Evolutionary conservation across 2,113 vertebrate genomes (phyloP), one percentile per base, ranked within the genome.

Genomic region (Saccopteryx bilineata): DNA sequence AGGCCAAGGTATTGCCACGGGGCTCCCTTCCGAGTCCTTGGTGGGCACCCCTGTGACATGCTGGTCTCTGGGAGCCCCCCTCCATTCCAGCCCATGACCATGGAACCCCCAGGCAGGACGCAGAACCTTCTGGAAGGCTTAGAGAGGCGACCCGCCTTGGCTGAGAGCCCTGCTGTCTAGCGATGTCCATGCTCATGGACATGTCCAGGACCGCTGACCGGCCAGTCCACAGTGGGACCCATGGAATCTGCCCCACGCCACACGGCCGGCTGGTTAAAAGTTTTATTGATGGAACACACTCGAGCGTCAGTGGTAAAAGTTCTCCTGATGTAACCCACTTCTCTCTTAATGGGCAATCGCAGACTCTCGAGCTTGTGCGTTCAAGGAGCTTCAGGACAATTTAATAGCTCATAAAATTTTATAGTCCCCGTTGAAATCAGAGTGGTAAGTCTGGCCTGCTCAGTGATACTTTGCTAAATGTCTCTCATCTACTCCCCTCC

Each of bases 341-440:
- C 98, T 39, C 97, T 91, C 98, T 93, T 95, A 97, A 97, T 61
- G 97, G 97, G 97, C 96, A 87, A 97, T 98, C 96, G 54, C 97
- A 97, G 87, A 7, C 98, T 80, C 98, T 98, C 83, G 72, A 96
- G 97, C 98, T 93, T 91, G 97, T 78, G 90, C 93, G 98, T 95
- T 98, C 96, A 98, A 98, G 98, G 98, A 97, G 98, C 97, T 97
- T 98, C 97, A 98, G 98, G 97, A 97, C 98, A 97, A 98, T 98
- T 98, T 98, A 98, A 98, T 98, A 98, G 98, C 97, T 98, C 98
- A 98, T 98, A 98, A 98, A 98, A 97, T 97, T 98, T 98, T 98
- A 98, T 98, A 72, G 97, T 97, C 96, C 98, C 98, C 7, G 96
- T 96, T 98, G 98, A 98, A 98, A 98, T 97, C 98, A 97, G 98